Evolutionary conservation across 2,888 invertebrate species (phyloP).

Genomic region (Meganola albula): DNA sequence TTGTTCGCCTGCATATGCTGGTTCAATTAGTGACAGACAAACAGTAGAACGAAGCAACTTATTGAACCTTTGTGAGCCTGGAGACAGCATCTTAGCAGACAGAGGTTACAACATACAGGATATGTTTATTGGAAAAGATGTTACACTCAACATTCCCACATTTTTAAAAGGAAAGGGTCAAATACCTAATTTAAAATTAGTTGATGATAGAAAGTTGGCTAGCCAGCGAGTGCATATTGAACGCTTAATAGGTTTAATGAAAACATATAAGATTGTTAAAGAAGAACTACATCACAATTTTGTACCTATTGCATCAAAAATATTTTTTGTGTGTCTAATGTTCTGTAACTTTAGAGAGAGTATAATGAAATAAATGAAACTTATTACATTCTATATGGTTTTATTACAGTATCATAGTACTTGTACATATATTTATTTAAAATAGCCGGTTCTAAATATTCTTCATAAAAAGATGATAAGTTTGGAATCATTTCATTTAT

Average conservation of each 20-base stretch:
- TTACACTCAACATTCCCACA: no score
- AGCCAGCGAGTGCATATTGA: constrained; percentile 17
- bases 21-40: constrained; percentile 8
- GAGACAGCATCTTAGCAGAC: no score
- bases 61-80: no score
- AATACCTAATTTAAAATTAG: not conserved
- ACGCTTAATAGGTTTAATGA: constrained; percentile 12
- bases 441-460: constrained; percentile 4
- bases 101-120: no score
- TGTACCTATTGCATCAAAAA: no score
- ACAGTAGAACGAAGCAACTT: no score
- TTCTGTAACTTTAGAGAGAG: constrained; percentile 18
- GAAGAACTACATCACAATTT: no score
- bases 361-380: constrained; percentile 6
- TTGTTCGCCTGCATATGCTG: constrained; percentile 3
- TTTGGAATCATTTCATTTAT: constrained; percentile 3
- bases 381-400: not conserved
- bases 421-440: constrained; percentile 6
- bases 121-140: no score
- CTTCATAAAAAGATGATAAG: constrained; percentile 8
- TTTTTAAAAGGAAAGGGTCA: no score
- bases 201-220: constrained; percentile 6
- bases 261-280: constrained; percentile 16
- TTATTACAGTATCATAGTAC: not conserved
- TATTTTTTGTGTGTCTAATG: no score